phyloP scores from a whole-genome alignment of 2,797 vertebrate species.

The Phylloscopus collybita region DNA sequence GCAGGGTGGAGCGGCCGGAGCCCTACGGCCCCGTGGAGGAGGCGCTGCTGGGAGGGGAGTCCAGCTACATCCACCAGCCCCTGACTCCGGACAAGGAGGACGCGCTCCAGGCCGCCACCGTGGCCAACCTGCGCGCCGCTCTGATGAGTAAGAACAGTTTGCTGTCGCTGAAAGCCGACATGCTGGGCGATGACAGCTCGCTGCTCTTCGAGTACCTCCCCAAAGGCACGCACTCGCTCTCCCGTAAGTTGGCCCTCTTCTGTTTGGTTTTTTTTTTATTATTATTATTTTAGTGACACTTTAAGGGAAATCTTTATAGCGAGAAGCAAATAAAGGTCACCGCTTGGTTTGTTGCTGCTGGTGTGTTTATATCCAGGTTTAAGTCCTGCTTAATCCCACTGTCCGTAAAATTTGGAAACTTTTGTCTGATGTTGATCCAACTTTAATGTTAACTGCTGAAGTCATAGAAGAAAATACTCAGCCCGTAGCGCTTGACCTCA shows the following conservation, averaged over 20 bases:
- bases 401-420: not conserved
- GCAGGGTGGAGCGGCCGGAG: slow-evolving; percentile 85
- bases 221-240: slow-evolving; percentile 92
- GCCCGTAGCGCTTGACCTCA: not conserved
- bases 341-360: rapidly evolving
- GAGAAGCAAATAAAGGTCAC: not conserved
- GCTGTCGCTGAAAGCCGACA: slow-evolving; percentile 92
- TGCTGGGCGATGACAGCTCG: slow-evolving; percentile 92
- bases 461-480: not conserved
- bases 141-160: slow-evolving; percentile 98
- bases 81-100: slow-evolving; percentile 87
- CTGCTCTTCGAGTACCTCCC: slow-evolving; percentile 95
- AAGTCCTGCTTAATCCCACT: not conserved
- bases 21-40: slow-evolving; percentile 89
- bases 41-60: slow-evolving; percentile 80
- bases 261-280: not conserved
- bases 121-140: slow-evolving; percentile 93
- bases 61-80: slow-evolving; percentile 81
- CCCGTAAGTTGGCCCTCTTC: slow-evolving; percentile 85
- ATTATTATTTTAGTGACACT: not conserved
- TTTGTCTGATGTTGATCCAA: not conserved
- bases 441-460: not conserved
- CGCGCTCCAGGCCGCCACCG: slow-evolving; percentile 80
- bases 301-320: not conserved
- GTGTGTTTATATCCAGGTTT: not conserved